Conservation (phyloP, 2,888 invertebrate genomes). For the Hyles lineata region DNA sequence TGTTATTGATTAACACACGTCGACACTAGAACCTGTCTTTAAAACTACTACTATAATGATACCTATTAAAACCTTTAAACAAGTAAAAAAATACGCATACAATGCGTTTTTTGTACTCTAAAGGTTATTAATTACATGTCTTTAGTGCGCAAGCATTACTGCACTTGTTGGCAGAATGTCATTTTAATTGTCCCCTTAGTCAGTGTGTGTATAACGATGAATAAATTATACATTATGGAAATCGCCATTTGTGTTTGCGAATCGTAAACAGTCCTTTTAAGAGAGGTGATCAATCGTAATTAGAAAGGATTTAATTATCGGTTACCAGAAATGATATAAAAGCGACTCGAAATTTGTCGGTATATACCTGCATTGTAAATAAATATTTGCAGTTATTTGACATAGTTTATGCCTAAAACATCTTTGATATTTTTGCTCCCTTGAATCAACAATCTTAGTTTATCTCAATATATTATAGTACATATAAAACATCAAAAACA, state of each 20-base stretch:
- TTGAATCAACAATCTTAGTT: too few species aligned
- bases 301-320: too few species aligned
- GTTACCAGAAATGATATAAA: neutral
- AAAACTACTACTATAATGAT: neutral
- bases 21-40: neutral
- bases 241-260: constrained; percentile 37
- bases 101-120: neutral
- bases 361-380: neutral
- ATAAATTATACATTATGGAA: constrained; percentile 43
- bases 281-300: neutral
- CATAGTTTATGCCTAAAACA: too few species aligned
- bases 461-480: too few species aligned
- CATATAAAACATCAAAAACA: too few species aligned
- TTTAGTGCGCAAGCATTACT: constrained; percentile 11
- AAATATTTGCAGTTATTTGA: neutral
- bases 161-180: constrained; percentile 41
- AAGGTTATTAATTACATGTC: constrained; percentile 22
- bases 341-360: neutral
- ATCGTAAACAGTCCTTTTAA: constrained; percentile 33
- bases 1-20: neutral
- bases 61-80: neutral
- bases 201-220: constrained; percentile 39
- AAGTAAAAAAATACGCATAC: neutral
- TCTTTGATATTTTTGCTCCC: too few species aligned
- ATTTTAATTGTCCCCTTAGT: constrained; percentile 52